A percentile compares a stretch with the other conserved stretches of the same genome.
phyloP scores from a whole-genome alignment of 92 coral and sea anemone genomes.

The Meandrina meandrites region DNA sequence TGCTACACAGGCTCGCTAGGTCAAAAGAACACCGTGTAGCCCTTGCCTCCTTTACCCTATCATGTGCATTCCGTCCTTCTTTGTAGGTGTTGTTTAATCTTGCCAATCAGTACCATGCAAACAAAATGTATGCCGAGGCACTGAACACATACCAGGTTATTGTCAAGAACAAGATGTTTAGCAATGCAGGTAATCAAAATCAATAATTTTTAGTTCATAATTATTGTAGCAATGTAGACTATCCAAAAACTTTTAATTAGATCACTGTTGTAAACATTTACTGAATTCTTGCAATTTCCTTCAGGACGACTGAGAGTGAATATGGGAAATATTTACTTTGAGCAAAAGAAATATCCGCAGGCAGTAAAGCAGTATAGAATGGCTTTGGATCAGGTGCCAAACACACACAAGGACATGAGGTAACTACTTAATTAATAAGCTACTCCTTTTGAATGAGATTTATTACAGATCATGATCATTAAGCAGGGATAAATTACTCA shows the following conservation, averaged over 20 bases:
- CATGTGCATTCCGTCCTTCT: neutral
- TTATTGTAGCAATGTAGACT: too few species aligned
- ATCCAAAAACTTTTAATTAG: too few species aligned
- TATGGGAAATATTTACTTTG: slow-evolving; percentile 98
- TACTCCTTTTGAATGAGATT: too few species aligned
- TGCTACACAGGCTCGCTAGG: too few species aligned
- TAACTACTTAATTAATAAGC: neutral
- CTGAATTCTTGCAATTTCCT: neutral
- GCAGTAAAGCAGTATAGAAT: slow-evolving; percentile 96
- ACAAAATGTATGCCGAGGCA: slow-evolving; percentile 93
- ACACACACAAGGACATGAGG: slow-evolving; percentile 99
- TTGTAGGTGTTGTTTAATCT: slow-evolving; percentile 91
- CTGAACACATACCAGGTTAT: slow-evolving; percentile 98
- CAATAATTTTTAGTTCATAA: neutral
- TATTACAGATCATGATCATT: too few species aligned
- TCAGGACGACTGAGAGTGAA: slow-evolving; percentile 95
- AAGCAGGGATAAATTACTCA: too few species aligned
- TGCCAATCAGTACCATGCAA: slow-evolving; percentile 93
- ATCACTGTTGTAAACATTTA: neutral
- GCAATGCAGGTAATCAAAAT: slow-evolving; percentile 87
- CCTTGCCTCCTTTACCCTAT: too few species aligned
- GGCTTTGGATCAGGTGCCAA: slow-evolving; percentile 99
- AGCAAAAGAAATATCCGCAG: slow-evolving; percentile 94
- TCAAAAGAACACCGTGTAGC: too few species aligned
- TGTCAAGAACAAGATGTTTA: slow-evolving; percentile 99